Conservation (phyloP, 2,888 invertebrate species). For the Corythucha ciliata region DNA sequence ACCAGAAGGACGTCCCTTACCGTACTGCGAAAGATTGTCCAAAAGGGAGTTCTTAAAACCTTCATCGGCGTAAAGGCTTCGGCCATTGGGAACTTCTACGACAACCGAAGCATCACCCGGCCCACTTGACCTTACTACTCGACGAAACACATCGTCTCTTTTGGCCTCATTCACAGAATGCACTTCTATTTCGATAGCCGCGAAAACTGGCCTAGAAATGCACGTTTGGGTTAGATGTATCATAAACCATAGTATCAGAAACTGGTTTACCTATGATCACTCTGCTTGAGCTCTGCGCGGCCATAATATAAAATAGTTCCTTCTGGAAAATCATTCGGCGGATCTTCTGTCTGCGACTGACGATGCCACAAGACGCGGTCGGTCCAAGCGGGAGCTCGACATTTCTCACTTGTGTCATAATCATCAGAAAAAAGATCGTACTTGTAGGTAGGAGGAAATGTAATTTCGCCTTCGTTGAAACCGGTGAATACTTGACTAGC, state of each 20-base stretch:
- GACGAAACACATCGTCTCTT: conserved; percentile 70
- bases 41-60: conserved; percentile 68
- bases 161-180: conserved; percentile 66
- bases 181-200: conserved; percentile 79
- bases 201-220: conserved; percentile 94
- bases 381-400: conserved; percentile 95
- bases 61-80: conserved; percentile 63
- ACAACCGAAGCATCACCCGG: conserved; percentile 93
- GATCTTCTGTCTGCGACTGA: conserved; percentile 59
- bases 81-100: conserved; percentile 47
- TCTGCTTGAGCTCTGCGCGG: conserved; percentile 89
- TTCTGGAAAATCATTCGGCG: conserved; percentile 54
- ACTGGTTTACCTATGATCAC: too few species aligned
- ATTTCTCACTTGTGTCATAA: conserved; percentile 98
- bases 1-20: conserved; percentile 40
- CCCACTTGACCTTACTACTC: conserved; percentile 76
- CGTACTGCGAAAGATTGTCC: conserved; percentile 71
- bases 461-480: conserved; percentile 78
- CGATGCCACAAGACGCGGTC: conserved; percentile 93
- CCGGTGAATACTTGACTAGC: conserved; percentile 81
- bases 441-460: conserved; percentile 94
- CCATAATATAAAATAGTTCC: conserved; percentile 83
- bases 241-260: too few species aligned
- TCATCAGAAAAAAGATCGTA: conserved; percentile 98
- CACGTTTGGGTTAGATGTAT: too few species aligned